A percentile compares a stretch with the other conserved stretches of the same genome.
phyloP scores from a whole-genome alignment of 2,888 invertebrate species.

The Vandiemenella viatica region DNA sequence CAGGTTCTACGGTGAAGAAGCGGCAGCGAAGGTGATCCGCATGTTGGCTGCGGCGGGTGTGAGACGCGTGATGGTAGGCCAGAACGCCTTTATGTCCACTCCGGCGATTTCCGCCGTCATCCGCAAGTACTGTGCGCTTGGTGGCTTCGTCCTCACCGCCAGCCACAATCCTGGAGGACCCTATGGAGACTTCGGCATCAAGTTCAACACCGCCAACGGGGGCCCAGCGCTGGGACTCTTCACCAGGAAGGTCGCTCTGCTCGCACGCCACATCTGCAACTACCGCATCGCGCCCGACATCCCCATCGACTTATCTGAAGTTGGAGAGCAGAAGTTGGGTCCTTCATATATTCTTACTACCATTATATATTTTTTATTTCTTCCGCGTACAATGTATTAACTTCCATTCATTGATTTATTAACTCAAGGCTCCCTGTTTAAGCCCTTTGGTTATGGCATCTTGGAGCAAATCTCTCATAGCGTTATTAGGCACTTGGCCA shows the following conservation, averaged over 20 bases:
- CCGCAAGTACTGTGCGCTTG: slow-evolving; percentile 66
- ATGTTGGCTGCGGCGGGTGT: slow-evolving; percentile 93
- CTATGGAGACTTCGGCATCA: slow-evolving; percentile 95
- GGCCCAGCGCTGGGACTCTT: slow-evolving; percentile 88
- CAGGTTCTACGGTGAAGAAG: slow-evolving; percentile 75
- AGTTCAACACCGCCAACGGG: slow-evolving; percentile 94
- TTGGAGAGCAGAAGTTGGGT: slow-evolving; percentile 42
- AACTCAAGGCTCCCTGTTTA: no score
- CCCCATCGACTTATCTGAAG: slow-evolving; percentile 54
- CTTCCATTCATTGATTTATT: slow-evolving; percentile 54
- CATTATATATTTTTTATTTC: no score
- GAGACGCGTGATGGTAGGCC: slow-evolving; percentile 73
- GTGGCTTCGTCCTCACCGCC: slow-evolving; percentile 94
- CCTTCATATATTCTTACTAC: no score
- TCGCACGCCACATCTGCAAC: slow-evolving; percentile 59
- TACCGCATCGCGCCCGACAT: slow-evolving; percentile 71
- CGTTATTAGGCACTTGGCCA: no score
- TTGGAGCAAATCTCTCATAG: no score
- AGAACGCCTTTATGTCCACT: slow-evolving; percentile 90
- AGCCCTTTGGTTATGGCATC: no score
- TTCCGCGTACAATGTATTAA: slow-evolving; percentile 45
- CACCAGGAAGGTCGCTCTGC: slow-evolving; percentile 73
- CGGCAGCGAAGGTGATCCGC: slow-evolving; percentile 74
- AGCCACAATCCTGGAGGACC: slow-evolving; percentile 99
- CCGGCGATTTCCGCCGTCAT: slow-evolving; percentile 94